A percentile compares a stretch with the other conserved stretches of the same genome.
Conservation (phyloP, 2,888 invertebrate genomes). For the Pterostichus niger region DNA sequence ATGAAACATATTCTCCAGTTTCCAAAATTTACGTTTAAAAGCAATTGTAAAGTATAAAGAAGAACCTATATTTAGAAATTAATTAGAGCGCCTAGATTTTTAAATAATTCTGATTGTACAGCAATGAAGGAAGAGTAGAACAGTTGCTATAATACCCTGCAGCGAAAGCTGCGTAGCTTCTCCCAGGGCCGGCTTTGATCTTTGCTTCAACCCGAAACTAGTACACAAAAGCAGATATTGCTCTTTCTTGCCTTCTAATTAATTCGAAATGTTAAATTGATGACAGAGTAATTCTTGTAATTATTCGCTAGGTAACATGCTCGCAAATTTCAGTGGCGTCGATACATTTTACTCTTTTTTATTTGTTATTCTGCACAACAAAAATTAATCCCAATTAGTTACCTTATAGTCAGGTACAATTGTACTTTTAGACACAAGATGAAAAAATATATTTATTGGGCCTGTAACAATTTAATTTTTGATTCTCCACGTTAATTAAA, state of each 20-base stretch:
- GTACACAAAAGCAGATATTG: constrained; percentile 64
- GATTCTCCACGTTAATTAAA: too few relatives aligned
- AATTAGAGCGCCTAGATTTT: constrained; percentile 35
- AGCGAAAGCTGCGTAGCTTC: background rate
- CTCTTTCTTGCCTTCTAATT: constrained; percentile 62
- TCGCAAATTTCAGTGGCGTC: too few relatives aligned
- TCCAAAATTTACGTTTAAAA: too few relatives aligned
- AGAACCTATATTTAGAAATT: constrained; percentile 35
- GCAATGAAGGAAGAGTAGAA: background rate
- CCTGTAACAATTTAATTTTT: too few relatives aligned
- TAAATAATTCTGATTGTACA: constrained; percentile 46
- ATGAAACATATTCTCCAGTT: too few relatives aligned
- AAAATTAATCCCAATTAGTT: too few relatives aligned
- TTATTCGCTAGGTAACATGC: too few relatives aligned
- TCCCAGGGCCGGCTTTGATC: constrained; percentile 47
- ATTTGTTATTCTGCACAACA: too few relatives aligned
- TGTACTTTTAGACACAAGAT: too few relatives aligned
- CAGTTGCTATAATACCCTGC: background rate
- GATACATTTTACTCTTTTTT: too few relatives aligned
- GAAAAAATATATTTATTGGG: too few relatives aligned
- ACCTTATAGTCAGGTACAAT: too few relatives aligned
- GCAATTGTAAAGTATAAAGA: background rate
- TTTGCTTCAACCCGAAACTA: constrained; percentile 54
- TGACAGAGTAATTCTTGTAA: constrained; percentile 14
- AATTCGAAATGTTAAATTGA: constrained; percentile 64